Conservation (phyloP, 1,140 invertebrate genomes). For the Pseudomyrmex dendroicus region DNA sequence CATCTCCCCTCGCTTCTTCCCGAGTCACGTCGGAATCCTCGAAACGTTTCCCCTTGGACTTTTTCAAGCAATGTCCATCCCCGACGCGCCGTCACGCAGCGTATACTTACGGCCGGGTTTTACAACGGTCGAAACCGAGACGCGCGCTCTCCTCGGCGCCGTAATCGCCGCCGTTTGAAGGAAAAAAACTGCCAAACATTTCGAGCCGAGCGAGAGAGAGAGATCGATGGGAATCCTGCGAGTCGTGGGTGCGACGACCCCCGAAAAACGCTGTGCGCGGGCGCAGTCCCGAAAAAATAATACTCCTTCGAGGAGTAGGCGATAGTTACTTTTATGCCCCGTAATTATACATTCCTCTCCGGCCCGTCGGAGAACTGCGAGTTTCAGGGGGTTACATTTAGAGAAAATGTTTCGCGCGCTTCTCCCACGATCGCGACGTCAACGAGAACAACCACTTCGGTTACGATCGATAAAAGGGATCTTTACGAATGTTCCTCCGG, state of each 20-base stretch:
- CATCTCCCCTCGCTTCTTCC: constrained; percentile 14
- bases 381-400: constrained; percentile 82
- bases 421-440: constrained; percentile 56
- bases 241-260: constrained; percentile 75
- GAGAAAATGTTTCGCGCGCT: constrained; percentile 62
- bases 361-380: constrained; percentile 64
- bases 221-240: constrained; percentile 77
- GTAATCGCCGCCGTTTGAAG: constrained; percentile 65
- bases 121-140: constrained; percentile 30
- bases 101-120: constrained; percentile 59
- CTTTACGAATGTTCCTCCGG: background rate
- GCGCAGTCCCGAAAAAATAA: constrained; percentile 22
- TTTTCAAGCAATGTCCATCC: constrained; percentile 45
- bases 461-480: background rate
- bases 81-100: background rate
- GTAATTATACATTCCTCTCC: constrained; percentile 83
- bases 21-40: constrained; percentile 53
- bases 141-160: constrained; percentile 11
- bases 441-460: background rate
- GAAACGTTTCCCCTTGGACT: constrained; percentile 59
- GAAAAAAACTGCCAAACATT: constrained; percentile 57
- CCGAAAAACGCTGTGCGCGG: constrained; percentile 47
- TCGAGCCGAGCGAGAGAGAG: background rate
- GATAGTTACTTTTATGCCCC: constrained; percentile 84
- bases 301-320: constrained; percentile 69